These are phyloP conservation scores for Podarcis raffonei DNA, from an alignment of 2,113 vertebrate species.

Conservation along the genomic window DNA sequence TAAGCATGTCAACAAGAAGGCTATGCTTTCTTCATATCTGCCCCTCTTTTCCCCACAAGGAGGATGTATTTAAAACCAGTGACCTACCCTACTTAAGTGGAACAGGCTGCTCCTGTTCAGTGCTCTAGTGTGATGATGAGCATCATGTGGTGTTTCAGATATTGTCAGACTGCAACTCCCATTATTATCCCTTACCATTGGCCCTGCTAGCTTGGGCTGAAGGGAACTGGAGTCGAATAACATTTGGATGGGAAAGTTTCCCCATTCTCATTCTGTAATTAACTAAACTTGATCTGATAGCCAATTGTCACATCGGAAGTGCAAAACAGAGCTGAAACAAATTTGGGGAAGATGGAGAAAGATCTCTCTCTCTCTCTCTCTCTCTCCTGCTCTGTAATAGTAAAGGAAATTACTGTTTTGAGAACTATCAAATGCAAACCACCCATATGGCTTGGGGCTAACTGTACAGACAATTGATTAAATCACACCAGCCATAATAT, in stretches of 20 bases:
- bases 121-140: neutral
- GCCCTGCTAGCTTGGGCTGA: neutral
- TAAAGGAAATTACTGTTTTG: constrained; percentile 38
- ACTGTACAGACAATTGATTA: constrained; percentile 23
- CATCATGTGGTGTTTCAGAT: too few relatives aligned
- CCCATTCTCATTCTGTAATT: neutral
- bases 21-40: neutral
- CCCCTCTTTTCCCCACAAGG: neutral
- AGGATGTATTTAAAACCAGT: neutral
- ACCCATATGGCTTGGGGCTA: constrained; percentile 12
- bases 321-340: neutral
- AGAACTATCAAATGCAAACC: constrained; percentile 41
- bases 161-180: neutral
- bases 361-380: neutral
- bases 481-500: constrained; percentile 14
- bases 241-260: neutral
- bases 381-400: constrained; percentile 23
- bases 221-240: neutral
- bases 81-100: neutral
- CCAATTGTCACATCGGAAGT: neutral
- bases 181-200: neutral
- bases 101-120: neutral
- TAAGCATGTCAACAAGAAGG: neutral
- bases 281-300: neutral
- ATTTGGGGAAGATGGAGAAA: neutral